Conservation (phyloP, 2,888 invertebrate species). For the Bugulina stolonifera region DNA sequence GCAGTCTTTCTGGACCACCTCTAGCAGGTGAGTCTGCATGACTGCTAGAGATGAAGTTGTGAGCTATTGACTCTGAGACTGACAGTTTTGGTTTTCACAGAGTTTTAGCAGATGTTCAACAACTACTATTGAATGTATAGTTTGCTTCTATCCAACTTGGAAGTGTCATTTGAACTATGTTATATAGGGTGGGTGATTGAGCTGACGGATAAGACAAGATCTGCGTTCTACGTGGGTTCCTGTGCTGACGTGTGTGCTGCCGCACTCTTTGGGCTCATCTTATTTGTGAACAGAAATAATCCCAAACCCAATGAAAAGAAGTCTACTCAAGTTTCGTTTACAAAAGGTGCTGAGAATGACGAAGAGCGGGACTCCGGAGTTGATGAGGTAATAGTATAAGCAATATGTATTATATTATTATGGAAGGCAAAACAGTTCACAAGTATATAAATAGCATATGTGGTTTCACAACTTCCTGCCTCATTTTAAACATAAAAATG, state of each 20-base stretch:
- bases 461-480: too few relatives aligned
- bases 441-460: too few relatives aligned
- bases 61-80: too few relatives aligned
- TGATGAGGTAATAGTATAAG: constrained; percentile 25
- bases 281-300: constrained; percentile 15
- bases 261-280: not conserved
- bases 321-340: not conserved
- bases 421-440: too few relatives aligned
- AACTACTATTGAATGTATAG: too few relatives aligned
- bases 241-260: constrained; percentile 18
- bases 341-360: not conserved
- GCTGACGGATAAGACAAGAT: constrained; percentile 11
- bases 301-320: too few relatives aligned
- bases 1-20: constrained; percentile 22
- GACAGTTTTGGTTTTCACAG: too few relatives aligned
- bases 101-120: too few relatives aligned
- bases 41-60: too few relatives aligned
- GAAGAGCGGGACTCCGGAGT: constrained; percentile 15
- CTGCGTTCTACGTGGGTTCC: constrained; percentile 24
- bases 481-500: too few relatives aligned
- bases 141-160: not conserved
- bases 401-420: too few relatives aligned
- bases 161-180: not conserved
- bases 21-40: constrained; percentile 26
- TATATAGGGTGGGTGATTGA: constrained; percentile 22